Conservation (phyloP, 2,113 vertebrate species). For the Albula glossodonta region DNA sequence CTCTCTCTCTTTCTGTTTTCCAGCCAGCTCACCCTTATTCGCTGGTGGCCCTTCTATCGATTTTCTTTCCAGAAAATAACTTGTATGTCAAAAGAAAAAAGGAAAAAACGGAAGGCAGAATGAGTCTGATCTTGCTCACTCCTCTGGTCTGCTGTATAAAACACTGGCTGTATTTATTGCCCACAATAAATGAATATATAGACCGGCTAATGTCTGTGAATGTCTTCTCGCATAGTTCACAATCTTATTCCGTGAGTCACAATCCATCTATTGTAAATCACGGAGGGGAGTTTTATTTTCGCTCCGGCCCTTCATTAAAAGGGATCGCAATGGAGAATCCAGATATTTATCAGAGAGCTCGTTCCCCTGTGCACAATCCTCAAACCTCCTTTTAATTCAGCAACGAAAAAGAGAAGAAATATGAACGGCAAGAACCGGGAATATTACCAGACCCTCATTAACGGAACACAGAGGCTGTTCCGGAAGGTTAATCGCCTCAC, state of each 20-base stretch:
- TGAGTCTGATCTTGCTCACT: not conserved
- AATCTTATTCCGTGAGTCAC: not conserved
- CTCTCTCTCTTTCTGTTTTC: constrained; percentile 18
- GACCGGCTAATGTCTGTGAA: constrained; percentile 4
- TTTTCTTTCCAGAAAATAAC: constrained; percentile 35
- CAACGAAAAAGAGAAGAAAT: constrained; percentile 44
- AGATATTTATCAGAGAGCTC: constrained; percentile 35
- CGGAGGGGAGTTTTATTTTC: constrained; percentile 5
- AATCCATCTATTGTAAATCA: constrained; percentile 11
- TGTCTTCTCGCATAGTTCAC: constrained; percentile 13
- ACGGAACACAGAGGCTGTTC: constrained; percentile 39
- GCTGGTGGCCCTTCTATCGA: constrained; percentile 14
- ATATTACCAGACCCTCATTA: constrained; percentile 50
- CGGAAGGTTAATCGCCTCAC: constrained; percentile 52
- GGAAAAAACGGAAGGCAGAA: not conserved
- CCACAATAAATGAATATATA: constrained; percentile 6
- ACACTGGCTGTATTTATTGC: not conserved
- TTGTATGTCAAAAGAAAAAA: constrained; percentile 23
- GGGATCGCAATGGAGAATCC: constrained; percentile 1
- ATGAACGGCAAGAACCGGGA: constrained; percentile 41
- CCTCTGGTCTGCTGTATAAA: not conserved
- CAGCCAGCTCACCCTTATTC: constrained; percentile 35
- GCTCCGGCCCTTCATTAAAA: not conserved
- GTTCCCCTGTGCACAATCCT: constrained; percentile 29
- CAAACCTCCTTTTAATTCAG: constrained; percentile 41